Evolutionary conservation across 1,140 invertebrate species (phyloP), one percentile per base, ranked within the genome.

Genomic region (Popillia japonica): DNA sequence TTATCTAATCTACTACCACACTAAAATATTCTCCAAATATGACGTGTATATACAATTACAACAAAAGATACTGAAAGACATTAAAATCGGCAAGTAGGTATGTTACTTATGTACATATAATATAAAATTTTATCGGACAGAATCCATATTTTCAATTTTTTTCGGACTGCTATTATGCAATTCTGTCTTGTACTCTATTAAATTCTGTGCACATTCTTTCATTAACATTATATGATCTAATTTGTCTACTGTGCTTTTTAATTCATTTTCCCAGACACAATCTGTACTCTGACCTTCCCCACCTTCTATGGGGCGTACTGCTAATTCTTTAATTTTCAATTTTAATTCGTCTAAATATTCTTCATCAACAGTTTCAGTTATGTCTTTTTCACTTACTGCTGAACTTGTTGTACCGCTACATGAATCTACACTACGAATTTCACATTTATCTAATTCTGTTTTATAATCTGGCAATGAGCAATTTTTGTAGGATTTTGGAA

Each of bases 181-280:
- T 44, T 81, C 80, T 20, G 78, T 44, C 55, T 83, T 83, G 34
- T 80, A 84, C 75, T 80, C 78, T 68, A 80, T 81, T 74, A 85
- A 81, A 74, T 83, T 81, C 17, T 88, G 87, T 64, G 88, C 91
- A 73, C 88, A 90, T 73, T 90, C 89, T 75, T 90, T 88, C 86
- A 91, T 88, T 88, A 92, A 87, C 80, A 92, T 87, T 75, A 92
- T 85, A 77, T 91, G 90, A 83, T 92, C 91, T n/a, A 92, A 83
- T 80, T 91, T 92, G 73, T 92, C 90, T 3, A 92, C 91, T 0
- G 91, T 91, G 48, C 89, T 89, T 80, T 90, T 92, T 48, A 92
- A 84, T 80, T 92, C 91, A 44, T 88, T 86, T 72, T 91, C 90
- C 91, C 91, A 92, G 11, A 89, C 87, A 80, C 90, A 89, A 77